phyloP scores from a whole-genome alignment of 1,140 invertebrate genomes.

The Achatina immaculata region DNA sequence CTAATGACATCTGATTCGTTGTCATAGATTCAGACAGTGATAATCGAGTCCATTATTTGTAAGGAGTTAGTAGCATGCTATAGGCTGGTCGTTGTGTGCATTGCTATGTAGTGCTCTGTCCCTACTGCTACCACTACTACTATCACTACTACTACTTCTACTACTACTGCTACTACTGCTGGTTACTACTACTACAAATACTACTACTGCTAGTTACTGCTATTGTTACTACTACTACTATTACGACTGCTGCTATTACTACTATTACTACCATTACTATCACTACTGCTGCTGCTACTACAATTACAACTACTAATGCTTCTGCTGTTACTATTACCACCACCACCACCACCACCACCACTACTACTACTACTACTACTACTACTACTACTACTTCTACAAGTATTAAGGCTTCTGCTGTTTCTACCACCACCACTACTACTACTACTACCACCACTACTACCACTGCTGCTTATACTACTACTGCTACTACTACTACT shows the following conservation, averaged over 20 bases:
- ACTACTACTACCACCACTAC: slow-evolving; percentile 9
- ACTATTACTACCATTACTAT: background rate
- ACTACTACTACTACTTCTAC: slow-evolving; percentile 12
- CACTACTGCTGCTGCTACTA: slow-evolving; percentile 7
- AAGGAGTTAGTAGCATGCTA: too few relatives aligned
- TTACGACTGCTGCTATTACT: background rate
- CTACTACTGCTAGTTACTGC: background rate
- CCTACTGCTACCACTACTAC: background rate
- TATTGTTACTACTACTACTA: slow-evolving; percentile 6
- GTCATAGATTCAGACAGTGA: too few relatives aligned
- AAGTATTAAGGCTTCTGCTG: background rate
- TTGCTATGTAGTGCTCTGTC: too few relatives aligned
- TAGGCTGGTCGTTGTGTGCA: too few relatives aligned
- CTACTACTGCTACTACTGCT: slow-evolving; percentile 3
- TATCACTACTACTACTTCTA: background rate
- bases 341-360: background rate
- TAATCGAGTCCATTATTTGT: too few relatives aligned
- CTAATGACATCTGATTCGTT: too few relatives aligned
- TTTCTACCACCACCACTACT: slow-evolving; percentile 1
- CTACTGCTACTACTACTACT: slow-evolving; percentile 1
- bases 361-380: slow-evolving; percentile 9
- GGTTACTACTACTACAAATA: slow-evolving; percentile 1
- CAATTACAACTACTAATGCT: background rate
- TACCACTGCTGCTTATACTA: slow-evolving; percentile 2
- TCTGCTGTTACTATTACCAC: slow-evolving; percentile 3